Conservation (phyloP, 2,888 invertebrate species). For the Scaptomyza polygonia region DNA sequence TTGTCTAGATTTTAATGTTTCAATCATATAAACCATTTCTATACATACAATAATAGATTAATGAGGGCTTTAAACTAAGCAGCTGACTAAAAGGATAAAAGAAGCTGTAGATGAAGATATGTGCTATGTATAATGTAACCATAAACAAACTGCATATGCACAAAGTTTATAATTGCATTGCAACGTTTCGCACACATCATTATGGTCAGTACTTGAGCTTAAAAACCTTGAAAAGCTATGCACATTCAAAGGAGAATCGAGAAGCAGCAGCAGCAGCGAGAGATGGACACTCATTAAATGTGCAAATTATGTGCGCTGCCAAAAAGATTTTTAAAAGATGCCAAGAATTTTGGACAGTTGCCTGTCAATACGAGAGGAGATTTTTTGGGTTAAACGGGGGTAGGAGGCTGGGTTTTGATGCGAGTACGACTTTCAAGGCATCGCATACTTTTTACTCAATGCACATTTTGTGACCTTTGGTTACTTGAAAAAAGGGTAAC, state of each 20-base stretch:
- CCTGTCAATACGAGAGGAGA: too few species aligned
- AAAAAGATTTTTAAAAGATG: conserved; percentile 59
- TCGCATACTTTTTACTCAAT: conserved; percentile 42
- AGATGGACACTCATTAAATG: conserved; percentile 53
- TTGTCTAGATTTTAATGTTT: too few species aligned
- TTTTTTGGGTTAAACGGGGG: too few species aligned
- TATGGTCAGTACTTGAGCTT: conserved; percentile 59
- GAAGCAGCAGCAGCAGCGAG: conserved; percentile 1
- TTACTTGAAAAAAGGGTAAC: neutral
- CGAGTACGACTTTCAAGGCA: conserved; percentile 35
- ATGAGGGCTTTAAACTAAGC: neutral
- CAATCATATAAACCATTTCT: too few species aligned
- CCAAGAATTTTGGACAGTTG: conserved; percentile 9
- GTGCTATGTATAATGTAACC: too few species aligned
- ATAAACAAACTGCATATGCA: conserved; percentile 12
- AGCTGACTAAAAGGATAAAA: neutral
- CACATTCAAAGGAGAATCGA: conserved; percentile 1
- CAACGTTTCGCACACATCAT: conserved; percentile 51
- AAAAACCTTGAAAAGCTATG: conserved; percentile 42
- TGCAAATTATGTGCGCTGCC: conserved; percentile 58
- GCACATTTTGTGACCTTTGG: conserved; percentile 37
- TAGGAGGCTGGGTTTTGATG: too few species aligned
- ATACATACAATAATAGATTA: neutral
- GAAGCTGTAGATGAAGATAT: neutral
- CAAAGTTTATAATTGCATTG: conserved; percentile 47